Conservation (phyloP, 64 coral and sea anemone species). For the Stichodactyla helianthus region DNA sequence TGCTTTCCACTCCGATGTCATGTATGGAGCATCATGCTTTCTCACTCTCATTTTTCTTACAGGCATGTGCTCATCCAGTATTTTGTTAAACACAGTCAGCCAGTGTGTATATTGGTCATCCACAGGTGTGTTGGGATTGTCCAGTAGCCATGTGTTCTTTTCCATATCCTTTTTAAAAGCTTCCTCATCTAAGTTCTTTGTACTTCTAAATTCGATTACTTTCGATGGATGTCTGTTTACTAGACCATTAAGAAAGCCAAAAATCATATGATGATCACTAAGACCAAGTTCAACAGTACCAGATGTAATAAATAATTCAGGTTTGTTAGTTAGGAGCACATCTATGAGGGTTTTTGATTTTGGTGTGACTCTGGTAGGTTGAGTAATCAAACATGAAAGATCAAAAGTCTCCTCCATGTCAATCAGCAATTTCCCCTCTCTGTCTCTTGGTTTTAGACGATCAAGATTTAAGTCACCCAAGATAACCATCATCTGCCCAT, state of each 20-base stretch:
- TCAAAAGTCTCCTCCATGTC: constrained; percentile 27
- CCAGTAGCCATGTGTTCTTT: not conserved
- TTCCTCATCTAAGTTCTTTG: constrained; percentile 17
- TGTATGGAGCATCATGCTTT: constrained; percentile 22
- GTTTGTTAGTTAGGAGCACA: constrained; percentile 48
- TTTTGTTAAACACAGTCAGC: not conserved
- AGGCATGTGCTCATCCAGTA: constrained; percentile 32
- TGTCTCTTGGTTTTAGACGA: constrained; percentile 29
- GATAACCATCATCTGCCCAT: constrained; percentile 22
- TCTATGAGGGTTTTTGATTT: constrained; percentile 28
- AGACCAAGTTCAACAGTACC: constrained; percentile 24
- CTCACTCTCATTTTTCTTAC: constrained; percentile 26
- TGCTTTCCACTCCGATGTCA: constrained; percentile 25
- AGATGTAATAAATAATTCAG: constrained; percentile 16
- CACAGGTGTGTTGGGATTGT: not conserved
- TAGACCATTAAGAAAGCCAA: constrained; percentile 8
- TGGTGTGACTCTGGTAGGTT: constrained; percentile 23
- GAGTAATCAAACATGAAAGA: constrained; percentile 12
- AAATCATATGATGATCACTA: constrained; percentile 35
- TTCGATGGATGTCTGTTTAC: constrained; percentile 38
- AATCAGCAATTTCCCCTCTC: constrained; percentile 38
- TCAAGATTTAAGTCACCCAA: constrained; percentile 36
- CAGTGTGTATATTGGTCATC: constrained; percentile 26
- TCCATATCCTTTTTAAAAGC: constrained; percentile 21
- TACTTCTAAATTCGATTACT: constrained; percentile 50